Evolutionary conservation across 30 jellyfish, hydroid and myxozoan species (phyloP), one percentile per base, ranked within the genome.

Genomic region (Calvadosia cruxmelitensis): DNA sequence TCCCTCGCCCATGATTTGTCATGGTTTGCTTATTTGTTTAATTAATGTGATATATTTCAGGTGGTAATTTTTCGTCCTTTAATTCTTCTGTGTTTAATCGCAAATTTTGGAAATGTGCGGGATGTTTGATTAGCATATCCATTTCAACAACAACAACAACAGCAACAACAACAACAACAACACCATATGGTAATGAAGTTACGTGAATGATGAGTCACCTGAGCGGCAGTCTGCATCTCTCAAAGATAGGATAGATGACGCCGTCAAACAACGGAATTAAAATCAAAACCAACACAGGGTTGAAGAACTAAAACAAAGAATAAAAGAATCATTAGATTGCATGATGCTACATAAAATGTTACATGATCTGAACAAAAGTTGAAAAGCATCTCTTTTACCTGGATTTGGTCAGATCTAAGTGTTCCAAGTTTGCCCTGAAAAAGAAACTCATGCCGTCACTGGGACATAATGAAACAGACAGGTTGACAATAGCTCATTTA

Each of bases 351-450:
- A 42, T 42, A 42, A 5, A 42, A 42, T 42, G 20, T 42, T 42
- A 42, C 10, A 42, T 42, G 20, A 42, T 42, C 57, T n/a, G n/a
- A n/a, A n/a, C n/a, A n/a, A n/a, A n/a, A n/a, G n/a, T n/a, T n/a
- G n/a, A n/a, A n/a, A 48, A 7, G 23, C 3, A 0, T 10, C 10
- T 33, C 24, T 24, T 36, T 29, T 76, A 89, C 98, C 82, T 89
- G 98, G 42, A 89, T 89, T 63, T 89, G 98, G 35, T 89, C 98
- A 1, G 98, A 81, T 53, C 98, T 50, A 26, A 89, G 63, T 29
- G 88, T 66, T 3, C 93, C 94, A 3, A 77, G 69, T 13, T 78
- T 64, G 0, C 94, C 98, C 93, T 84, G 51, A 23, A 31, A 53
- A 66, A 68, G 52, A 76, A 71, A 49, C 34, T 33, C 15, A 5